Conservation (phyloP, 1,140 invertebrate species). For the Sinonovacula constricta region DNA sequence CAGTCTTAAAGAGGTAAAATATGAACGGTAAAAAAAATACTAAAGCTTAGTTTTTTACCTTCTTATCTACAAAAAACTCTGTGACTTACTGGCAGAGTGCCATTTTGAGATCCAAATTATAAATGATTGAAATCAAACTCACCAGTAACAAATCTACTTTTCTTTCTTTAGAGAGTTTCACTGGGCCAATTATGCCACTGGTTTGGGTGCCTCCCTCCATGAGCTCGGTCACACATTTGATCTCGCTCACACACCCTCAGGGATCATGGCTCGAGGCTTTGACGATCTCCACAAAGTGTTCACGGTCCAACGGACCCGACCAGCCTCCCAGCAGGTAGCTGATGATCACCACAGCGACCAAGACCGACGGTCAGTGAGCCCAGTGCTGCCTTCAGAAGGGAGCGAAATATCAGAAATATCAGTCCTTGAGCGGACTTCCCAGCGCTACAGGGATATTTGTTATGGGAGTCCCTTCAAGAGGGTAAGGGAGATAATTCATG, state of each 20-base stretch:
- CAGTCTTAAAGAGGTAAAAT: too few species aligned
- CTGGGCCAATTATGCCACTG: slow-evolving; percentile 94
- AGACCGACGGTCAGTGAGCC: slow-evolving; percentile 25
- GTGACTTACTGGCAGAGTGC: too few species aligned
- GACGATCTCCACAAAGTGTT: slow-evolving; percentile 89
- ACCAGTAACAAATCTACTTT: too few species aligned
- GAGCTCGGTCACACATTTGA: slow-evolving; percentile 97
- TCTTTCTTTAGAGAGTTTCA: slow-evolving; percentile 72
- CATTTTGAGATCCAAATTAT: too few species aligned
- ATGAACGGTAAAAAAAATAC: too few species aligned
- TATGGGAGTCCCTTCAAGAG: slow-evolving; percentile 72
- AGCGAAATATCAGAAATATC: slow-evolving; percentile 51
- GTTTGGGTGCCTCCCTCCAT: slow-evolving; percentile 94
- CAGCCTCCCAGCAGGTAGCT: slow-evolving; percentile 13
- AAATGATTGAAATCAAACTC: too few species aligned
- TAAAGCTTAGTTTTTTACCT: too few species aligned
- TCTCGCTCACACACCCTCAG: slow-evolving; percentile 92
- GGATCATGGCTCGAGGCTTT: slow-evolving; percentile 97
- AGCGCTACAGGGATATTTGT: slow-evolving; percentile 61
- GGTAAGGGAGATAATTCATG: too few species aligned
- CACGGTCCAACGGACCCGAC: slow-evolving; percentile 80
- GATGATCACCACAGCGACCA: slow-evolving; percentile 28
- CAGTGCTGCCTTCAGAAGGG: not conserved
- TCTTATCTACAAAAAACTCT: too few species aligned
- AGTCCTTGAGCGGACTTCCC: slow-evolving; percentile 6